Base-by-base conservation (phyloP, 1,140 invertebrate genomes). In the Cydia pomonella region DNA sequence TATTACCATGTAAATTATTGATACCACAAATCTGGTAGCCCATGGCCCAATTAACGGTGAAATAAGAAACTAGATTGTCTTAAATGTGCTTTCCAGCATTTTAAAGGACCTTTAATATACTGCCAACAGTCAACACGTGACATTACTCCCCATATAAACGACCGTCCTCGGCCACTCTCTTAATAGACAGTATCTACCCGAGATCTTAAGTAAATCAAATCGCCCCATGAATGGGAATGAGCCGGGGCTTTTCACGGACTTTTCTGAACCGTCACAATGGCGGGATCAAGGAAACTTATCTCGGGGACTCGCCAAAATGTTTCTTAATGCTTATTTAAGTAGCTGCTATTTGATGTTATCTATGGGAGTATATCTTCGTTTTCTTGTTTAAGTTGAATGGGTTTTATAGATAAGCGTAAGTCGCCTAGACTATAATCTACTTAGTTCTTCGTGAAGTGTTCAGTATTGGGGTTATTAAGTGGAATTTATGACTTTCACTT, bases 141-240 rank as follows among this genome's bases (percentile, higher is more conserved):
- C 77, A 81, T 82, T 84, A 82, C 84, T 82, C 83, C 9, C 84
- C 82, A 80, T 83, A 84, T 84, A 85, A 86, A 85, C 78, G 82
- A 84, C 77, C 80, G 83, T 82, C 82, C 80, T 75, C 72, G 77
- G 80, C 82, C 84, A 87, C 83, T 89, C 87, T 81, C 84, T 91
- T 89, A 90, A 92, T 89, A 92, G 87, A 90, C 85, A 86, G 87
- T 91, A 92, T 92, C 90, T 90, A 79, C 79, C 78, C 82, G 76
- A 85, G 89, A 92, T 92, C 91, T 92, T 92, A 92, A 92, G 91
- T 92, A 91, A 92, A 92, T 92, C 91, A 92, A 91, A 92, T 92
- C 88, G 82, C 87, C 88, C 89, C 88, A 91, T 92, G 89, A 92
- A 92, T 91, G 86, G 89, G 89, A 89, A 91, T 90, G 90, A 91